Evolutionary conservation across 2,113 vertebrate species (phyloP).

Genomic region (Salvelinus namaycush): DNA sequence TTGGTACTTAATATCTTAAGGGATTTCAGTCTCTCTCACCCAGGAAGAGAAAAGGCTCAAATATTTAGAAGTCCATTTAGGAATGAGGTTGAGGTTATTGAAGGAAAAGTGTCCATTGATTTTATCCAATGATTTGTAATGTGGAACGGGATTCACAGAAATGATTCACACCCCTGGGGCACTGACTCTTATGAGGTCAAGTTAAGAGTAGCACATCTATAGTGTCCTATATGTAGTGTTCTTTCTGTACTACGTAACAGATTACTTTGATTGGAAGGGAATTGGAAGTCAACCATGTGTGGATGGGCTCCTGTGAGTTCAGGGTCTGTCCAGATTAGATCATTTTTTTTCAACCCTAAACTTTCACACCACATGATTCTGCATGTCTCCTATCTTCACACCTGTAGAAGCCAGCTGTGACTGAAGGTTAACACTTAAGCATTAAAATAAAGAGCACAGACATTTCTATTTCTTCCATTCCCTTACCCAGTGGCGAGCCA

Average conservation of each 20-base stretch:
- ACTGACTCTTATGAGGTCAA: background rate
- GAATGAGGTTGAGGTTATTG: background rate
- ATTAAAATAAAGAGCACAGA: conserved; percentile 23
- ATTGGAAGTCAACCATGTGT: background rate
- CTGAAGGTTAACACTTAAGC: background rate
- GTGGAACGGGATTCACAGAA: background rate
- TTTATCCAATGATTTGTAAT: background rate
- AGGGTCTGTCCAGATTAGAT: conserved; percentile 9
- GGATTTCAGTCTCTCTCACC: background rate
- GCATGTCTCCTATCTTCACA: conserved; percentile 10
- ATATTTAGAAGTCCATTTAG: background rate
- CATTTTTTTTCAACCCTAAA: background rate
- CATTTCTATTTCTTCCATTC: conserved; percentile 23
- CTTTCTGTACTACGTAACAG: no score
- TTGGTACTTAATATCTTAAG: background rate
- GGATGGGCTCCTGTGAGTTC: background rate
- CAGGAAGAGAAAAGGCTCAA: background rate
- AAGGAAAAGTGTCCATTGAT: background rate
- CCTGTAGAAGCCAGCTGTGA: background rate
- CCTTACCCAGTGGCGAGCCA: conserved; percentile 15
- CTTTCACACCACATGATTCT: background rate
- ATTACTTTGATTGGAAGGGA: no score
- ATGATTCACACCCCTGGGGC: background rate
- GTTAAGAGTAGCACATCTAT: no score
- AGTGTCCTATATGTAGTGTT: no score